These are phyloP conservation scores for Mirounga angustirostris DNA, from an alignment of 2,113 vertebrate species.

Conservation along the genomic window DNA sequence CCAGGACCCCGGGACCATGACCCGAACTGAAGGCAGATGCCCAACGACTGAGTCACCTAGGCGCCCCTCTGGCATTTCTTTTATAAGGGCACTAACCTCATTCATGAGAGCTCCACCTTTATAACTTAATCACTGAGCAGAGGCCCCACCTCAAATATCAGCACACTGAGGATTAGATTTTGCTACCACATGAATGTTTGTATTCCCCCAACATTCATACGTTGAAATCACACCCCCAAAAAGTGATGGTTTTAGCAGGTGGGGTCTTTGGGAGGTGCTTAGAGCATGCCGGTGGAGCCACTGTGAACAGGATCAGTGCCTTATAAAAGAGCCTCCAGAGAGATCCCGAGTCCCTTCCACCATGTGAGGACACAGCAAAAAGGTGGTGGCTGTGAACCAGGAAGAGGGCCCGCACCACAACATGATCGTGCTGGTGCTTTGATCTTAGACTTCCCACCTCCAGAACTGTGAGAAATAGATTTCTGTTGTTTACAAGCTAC, in stretches of 20 bases:
- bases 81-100: background rate
- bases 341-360: background rate
- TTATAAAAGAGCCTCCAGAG: background rate
- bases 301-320: background rate
- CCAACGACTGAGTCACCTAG: too few relatives aligned
- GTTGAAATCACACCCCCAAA: background rate
- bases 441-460: background rate
- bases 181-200: background rate
- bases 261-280: background rate
- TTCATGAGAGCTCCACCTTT: background rate
- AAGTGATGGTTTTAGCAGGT: background rate
- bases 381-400: background rate
- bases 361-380: background rate
- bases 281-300: background rate
- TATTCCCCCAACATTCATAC: background rate
- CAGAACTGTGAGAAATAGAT: background rate
- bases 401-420: background rate
- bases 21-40: too few relatives aligned
- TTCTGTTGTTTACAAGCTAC: background rate
- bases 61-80: background rate
- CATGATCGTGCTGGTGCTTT: background rate
- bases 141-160: background rate
- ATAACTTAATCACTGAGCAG: background rate
- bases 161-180: background rate
- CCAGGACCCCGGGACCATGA: too few relatives aligned